phyloP scores from a whole-genome alignment of 2,113 vertebrate species.

The Dipodomys merriami region DNA sequence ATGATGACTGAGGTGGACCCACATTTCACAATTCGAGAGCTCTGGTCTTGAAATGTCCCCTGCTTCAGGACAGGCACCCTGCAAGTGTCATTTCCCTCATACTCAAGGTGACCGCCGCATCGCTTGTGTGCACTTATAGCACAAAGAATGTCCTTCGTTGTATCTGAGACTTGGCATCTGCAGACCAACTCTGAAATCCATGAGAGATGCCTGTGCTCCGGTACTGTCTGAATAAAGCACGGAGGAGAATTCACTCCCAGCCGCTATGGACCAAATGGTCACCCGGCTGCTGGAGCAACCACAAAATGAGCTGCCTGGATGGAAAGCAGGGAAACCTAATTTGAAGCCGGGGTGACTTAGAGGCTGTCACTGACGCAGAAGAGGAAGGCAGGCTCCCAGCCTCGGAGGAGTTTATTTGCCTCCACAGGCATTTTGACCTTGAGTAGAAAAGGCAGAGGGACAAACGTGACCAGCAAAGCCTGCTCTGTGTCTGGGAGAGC shows the following conservation, averaged over 20 bases:
- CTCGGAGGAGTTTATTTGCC: neutral
- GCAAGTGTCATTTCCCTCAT: neutral
- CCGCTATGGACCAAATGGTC: too few species aligned
- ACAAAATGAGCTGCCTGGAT: neutral
- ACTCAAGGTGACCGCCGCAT: neutral
- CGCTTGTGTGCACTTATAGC: neutral
- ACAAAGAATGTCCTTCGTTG: neutral
- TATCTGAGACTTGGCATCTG: neutral
- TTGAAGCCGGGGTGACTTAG: neutral
- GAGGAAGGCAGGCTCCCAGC: neutral
- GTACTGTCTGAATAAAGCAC: neutral
- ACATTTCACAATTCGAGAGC: neutral
- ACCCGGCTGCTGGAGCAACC: neutral
- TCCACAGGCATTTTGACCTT: neutral
- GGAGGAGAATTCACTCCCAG: neutral
- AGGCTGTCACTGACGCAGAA: neutral
- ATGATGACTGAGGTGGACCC: rapidly evolving
- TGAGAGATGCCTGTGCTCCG: neutral
- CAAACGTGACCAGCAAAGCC: neutral
- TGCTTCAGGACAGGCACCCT: rapidly evolving
- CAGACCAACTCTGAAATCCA: neutral
- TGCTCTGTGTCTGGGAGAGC: neutral
- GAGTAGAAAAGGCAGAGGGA: neutral
- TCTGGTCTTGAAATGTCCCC: neutral
- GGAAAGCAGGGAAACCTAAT: neutral